A percentile compares a stretch with the other conserved stretches of the same genome.
Evolutionary conservation across 2,888 invertebrate species (phyloP).

Genomic region (Hirudinaria manillensis): DNA sequence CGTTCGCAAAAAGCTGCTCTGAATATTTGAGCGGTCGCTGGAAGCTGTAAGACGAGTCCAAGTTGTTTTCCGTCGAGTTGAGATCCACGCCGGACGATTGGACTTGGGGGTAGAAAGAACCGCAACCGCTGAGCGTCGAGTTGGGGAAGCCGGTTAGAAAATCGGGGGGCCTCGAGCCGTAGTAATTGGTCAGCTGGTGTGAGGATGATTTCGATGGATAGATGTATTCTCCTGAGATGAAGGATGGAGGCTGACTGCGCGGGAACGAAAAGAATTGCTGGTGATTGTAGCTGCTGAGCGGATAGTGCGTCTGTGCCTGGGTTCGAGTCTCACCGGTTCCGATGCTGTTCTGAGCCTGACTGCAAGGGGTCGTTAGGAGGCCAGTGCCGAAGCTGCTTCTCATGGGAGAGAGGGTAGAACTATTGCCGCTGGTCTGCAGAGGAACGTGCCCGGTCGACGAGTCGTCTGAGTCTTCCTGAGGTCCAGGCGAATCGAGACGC

Average conservation of each 20-base stretch:
- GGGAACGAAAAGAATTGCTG: not conserved
- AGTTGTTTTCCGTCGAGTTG: conserved; percentile 2
- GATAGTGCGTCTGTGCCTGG: not conserved
- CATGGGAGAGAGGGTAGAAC: not conserved
- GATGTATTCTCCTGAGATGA: conserved; percentile 8
- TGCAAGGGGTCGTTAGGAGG: not conserved
- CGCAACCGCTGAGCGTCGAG: not conserved
- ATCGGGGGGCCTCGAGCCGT: conserved; percentile 3
- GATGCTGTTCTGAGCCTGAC: not conserved
- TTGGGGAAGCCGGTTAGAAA: conserved; percentile 1
- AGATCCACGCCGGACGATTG: not conserved
- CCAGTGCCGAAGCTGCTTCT: not conserved
- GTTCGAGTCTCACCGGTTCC: not conserved
- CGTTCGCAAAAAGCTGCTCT: not conserved
- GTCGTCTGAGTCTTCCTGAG: not conserved
- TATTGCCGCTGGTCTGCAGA: conserved; percentile 8
- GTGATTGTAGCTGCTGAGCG: conserved; percentile 9
- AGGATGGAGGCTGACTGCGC: conserved; percentile 5
- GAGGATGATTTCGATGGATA: not conserved
- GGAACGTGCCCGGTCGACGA: not conserved
- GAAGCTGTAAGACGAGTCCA: not conserved
- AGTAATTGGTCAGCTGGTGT: conserved; percentile 6
- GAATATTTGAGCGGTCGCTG: not conserved
- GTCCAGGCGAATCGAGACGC: not conserved
- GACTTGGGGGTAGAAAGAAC: not conserved